Conservation (phyloP, 2,113 vertebrate genomes). For the Micronycteris hirsuta region DNA sequence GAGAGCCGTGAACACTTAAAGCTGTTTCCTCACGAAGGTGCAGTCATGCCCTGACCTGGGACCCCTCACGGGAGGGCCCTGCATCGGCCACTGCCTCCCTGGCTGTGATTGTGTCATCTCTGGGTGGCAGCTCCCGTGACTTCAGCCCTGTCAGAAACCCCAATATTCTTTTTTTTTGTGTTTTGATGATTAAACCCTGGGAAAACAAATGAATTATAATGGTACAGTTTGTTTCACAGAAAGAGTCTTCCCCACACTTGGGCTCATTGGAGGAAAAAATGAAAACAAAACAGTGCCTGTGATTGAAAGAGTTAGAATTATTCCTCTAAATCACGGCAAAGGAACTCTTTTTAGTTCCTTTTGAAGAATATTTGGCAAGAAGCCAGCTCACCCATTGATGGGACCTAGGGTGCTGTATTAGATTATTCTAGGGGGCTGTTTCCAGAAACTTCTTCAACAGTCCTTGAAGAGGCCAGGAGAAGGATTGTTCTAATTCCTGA, state of each 20-base stretch:
- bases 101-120: background rate
- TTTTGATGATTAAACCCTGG: background rate
- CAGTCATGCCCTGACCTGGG: rapidly evolving
- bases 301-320: background rate
- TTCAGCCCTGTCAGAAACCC: background rate
- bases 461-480: background rate
- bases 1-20: no score
- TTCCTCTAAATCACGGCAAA: background rate
- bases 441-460: background rate
- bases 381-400: background rate
- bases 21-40: rapidly evolving
- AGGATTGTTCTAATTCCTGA: conserved; percentile 37
- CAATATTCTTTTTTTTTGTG: background rate
- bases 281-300: background rate
- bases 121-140: rapidly evolving
- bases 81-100: rapidly evolving
- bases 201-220: background rate
- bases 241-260: conserved; percentile 59
- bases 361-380: background rate
- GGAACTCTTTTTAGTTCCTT: background rate
- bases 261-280: background rate
- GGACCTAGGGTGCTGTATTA: background rate
- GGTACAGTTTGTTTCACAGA: conserved; percentile 62
- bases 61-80: rapidly evolving
- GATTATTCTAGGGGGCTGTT: background rate